Percentiles rank a stretch among this genome's conserved stretches.
These are phyloP conservation scores for Lepeophtheirus nordmannii DNA, from an alignment of 2,888 invertebrate species.

Conservation along the genomic window DNA sequence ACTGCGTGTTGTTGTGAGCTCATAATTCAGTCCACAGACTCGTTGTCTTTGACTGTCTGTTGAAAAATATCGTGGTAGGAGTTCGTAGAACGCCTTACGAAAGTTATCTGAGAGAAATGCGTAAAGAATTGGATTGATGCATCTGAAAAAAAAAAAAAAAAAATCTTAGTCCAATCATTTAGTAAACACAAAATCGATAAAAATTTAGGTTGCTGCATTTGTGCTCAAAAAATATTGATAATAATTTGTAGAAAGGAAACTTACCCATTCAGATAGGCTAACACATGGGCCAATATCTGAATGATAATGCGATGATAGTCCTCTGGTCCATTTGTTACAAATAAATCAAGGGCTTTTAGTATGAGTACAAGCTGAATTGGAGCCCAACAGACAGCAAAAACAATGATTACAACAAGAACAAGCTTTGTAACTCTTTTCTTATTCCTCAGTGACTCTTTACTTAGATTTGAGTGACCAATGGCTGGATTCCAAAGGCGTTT, in stretches of 20 bases:
- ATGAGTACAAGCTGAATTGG: slow-evolving; percentile 66
- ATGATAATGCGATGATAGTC: slow-evolving; percentile 45
- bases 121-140: slow-evolving; percentile 84
- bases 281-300: slow-evolving; percentile 58
- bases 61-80: slow-evolving; percentile 39
- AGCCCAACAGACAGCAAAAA: slow-evolving; percentile 84
- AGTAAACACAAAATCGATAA: not conserved
- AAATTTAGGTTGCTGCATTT: no score
- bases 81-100: slow-evolving; percentile 49
- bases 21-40: not conserved
- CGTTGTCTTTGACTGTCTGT: not conserved
- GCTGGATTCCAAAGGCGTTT: slow-evolving; percentile 59
- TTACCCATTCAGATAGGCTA: slow-evolving; percentile 63
- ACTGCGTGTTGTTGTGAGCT: not conserved
- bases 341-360: slow-evolving; percentile 53
- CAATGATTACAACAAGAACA: slow-evolving; percentile 76
- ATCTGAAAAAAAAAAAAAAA: slow-evolving; percentile 40
- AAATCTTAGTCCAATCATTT: not conserved
- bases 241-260: no score
- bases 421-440: slow-evolving; percentile 77
- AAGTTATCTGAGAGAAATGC: slow-evolving; percentile 88
- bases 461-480: slow-evolving; percentile 49
- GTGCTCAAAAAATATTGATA: no score
- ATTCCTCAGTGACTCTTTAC: slow-evolving; percentile 63
- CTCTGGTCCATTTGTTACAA: slow-evolving; percentile 40